Evolutionary conservation across 2,797 vertebrate genomes (phyloP), one percentile per base, ranked within the genome.

Genomic region (Dryobates pubescens): DNA sequence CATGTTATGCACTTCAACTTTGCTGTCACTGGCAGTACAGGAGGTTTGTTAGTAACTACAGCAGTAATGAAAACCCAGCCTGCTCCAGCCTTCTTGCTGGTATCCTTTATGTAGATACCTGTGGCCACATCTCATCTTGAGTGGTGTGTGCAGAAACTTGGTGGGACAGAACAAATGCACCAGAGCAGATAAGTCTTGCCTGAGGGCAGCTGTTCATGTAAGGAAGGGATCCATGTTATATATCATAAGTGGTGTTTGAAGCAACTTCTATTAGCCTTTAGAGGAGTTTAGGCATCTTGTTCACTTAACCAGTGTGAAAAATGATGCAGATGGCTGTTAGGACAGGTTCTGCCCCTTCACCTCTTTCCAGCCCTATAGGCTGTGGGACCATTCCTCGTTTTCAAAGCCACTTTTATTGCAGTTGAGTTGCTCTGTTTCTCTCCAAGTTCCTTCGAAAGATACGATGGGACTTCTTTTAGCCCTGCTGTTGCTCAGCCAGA

Each of bases 361-460:
- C 10, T 86, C 19, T 86, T 86, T 47, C 59, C 62, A 80, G 7
- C 32, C 47, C 26, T 38, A 6, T 15, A 26, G 32, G 64, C 4
- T 86, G 10, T 58, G 78, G 70, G 10, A 77, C 10, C 13, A 92
- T 57, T 43, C 43, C 20, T 77, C 51, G 22, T 45, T 90, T 91
- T 82, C 34, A 68, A n/a, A 79, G 83, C 0, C 3, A 18, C 82
- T 64, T 79, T 69, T 71, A 56, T 30, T 77, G 62, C 30, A 34
- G n/a, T 71, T 61, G 18, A 71, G 41, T 70, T 49, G 32, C 32
- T 13, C 17, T 61, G 12, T 69, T 93, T 87, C 30, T 82, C 29
- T 85, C 51, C 58, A 77, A 82, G 61, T 63, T 76, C 73, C n/a
- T 82, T 56, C 83, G 90, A 88, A 82, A 91, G 36, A 82, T 63